These are phyloP conservation scores for Vulpes ferrilata DNA, from an alignment of 2,113 vertebrate genomes.

Conservation along the genomic window DNA sequence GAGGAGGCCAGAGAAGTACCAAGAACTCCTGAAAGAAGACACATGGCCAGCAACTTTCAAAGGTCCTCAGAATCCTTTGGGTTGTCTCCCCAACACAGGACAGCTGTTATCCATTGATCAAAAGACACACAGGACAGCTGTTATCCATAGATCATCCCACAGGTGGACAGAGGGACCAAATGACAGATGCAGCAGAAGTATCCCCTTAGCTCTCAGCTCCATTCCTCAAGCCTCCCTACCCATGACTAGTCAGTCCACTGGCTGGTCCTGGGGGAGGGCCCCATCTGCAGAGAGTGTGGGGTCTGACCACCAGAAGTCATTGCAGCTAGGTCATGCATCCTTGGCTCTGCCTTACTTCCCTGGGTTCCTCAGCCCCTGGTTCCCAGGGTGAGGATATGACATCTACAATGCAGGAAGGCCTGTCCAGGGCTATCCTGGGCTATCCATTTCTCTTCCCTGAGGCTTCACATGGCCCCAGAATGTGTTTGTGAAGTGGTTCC, in stretches of 20 bases:
- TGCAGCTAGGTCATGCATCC: background rate
- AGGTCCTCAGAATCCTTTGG: slow-evolving; percentile 16
- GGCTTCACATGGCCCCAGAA: background rate
- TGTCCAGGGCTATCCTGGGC: background rate
- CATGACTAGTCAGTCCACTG: background rate
- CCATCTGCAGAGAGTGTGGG: background rate
- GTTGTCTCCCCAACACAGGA: slow-evolving; percentile 25
- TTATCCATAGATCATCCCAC: slow-evolving; percentile 28
- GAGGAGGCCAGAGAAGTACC: background rate
- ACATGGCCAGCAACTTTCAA: background rate
- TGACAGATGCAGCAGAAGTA: slow-evolving; percentile 5
- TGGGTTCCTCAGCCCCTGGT: background rate
- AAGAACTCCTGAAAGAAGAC: background rate
- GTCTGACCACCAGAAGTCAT: background rate
- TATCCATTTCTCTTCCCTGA: background rate
- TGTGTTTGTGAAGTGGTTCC: slow-evolving; percentile 5
- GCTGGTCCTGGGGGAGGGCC: background rate
- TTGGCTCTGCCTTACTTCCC: background rate
- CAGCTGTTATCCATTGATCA: background rate
- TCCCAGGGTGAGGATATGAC: background rate
- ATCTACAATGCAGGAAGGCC: background rate
- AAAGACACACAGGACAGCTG: background rate
- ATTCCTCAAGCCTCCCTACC: background rate
- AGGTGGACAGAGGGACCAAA: background rate
- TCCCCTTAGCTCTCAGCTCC: background rate